Evolutionary conservation across 2,888 invertebrate species (phyloP).

Genomic region (Acrobasis suavella): DNA sequence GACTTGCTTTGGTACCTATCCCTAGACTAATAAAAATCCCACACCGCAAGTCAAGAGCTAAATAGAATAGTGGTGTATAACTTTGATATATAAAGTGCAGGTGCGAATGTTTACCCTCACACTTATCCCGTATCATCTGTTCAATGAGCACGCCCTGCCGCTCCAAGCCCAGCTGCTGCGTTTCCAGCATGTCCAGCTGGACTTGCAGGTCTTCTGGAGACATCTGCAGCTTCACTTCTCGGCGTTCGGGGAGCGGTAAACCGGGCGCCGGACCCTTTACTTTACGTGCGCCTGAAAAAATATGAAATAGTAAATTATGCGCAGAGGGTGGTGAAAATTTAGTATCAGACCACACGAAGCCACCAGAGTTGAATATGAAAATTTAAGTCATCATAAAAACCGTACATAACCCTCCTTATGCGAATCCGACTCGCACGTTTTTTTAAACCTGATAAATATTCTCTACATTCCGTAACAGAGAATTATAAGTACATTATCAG

Average conservation of each 20-base stretch:
- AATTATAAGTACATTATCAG: no score
- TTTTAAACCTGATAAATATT: no score
- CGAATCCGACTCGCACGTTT: no score
- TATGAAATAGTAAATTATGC: no score
- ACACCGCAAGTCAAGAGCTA: constrained; percentile 12
- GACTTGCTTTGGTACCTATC: no score
- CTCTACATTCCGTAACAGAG: no score
- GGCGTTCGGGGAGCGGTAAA: constrained; percentile 87
- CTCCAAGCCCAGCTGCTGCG: constrained; percentile 94
- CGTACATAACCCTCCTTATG: no score
- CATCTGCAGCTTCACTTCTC: constrained; percentile 79
- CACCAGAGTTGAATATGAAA: no score
- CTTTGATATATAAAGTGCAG: constrained; percentile 22
- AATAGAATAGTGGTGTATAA: constrained; percentile 25
- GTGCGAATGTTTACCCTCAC: constrained; percentile 80
- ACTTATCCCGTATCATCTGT: constrained; percentile 92
- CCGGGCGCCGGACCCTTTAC: constrained; percentile 93
- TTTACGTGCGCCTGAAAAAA: constrained; percentile 83
- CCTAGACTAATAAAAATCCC: not conserved
- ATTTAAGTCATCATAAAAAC: not conserved
- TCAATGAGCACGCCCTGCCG: constrained; percentile 95
- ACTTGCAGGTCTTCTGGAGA: constrained; percentile 84
- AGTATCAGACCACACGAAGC: no score
- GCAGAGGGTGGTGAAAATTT: no score
- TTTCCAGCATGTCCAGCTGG: constrained; percentile 90